Conservation (phyloP, 2,113 vertebrate genomes). For the Coptodon bakossiorum region DNA sequence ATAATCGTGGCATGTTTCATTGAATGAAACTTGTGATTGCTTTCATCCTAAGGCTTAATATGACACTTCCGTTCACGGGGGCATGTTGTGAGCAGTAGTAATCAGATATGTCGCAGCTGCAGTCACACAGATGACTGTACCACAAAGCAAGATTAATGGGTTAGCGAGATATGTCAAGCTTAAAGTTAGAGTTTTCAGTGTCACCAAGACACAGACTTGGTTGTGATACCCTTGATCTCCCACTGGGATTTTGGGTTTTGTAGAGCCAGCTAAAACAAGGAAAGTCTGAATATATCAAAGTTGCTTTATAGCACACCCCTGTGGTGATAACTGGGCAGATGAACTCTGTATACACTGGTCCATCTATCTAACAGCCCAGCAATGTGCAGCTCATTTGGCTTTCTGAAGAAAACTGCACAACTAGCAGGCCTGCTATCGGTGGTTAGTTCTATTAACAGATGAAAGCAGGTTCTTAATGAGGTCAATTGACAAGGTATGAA, state of each 20-base stretch:
- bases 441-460: background rate
- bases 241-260: background rate
- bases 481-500: background rate
- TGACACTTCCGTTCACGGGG: background rate
- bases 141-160: background rate
- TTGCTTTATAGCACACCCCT: background rate
- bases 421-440: accelerated
- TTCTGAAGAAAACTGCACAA: background rate
- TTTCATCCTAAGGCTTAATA: background rate
- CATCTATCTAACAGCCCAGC: background rate
- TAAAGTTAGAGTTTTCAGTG: background rate
- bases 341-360: background rate
- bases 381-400: background rate
- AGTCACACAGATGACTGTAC: background rate
- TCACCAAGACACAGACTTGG: background rate
- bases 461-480: background rate
- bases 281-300: background rate
- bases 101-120: background rate
- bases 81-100: background rate
- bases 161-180: background rate
- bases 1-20: background rate
- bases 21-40: background rate
- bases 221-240: background rate
- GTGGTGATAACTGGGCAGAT: background rate
- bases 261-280: background rate